Evolutionary conservation across 2,113 vertebrate genomes (phyloP), one percentile per base, ranked within the genome.

Genomic region (Brachyhypopomus occidentalis): DNA sequence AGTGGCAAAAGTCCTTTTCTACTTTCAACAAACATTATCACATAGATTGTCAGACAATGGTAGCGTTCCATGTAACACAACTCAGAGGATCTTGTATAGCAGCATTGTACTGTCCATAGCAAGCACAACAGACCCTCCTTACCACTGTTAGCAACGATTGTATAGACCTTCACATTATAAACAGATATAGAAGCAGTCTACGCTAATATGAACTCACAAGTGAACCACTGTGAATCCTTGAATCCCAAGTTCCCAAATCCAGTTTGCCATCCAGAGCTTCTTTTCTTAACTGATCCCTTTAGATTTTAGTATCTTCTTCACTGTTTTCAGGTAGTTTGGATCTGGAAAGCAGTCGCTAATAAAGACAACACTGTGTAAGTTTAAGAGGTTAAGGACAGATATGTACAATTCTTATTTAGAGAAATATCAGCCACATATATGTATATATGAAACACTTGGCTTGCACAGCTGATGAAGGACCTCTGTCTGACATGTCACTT

Each of bases 321-420:
- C 87, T 16, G 8, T 88, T 80, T 89, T 89, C 72, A 93, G 79
- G 76, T 93, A 92, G 1, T 87, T 75, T 11, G 84, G 23, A 59
- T 93, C 87, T 67, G 91, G 90, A 80, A 88, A 91, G 19, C 86
- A 81, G 2, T 41, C 34, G 70, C 88, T 86, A 80, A 85, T 1
- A 73, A 82, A 30, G 84, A 70, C 22, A 79, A 72, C 48, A 6
- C 1, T 9, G 27, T 56, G 27, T 11, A 59, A 69, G 56, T n/a
- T n/a, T n/a, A 30, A 30, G 30, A 30, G 30, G 30, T 30, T 30
- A 0, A 72, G n/a, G 27, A 27, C 17, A 75, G 41, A 20, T 69
- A 34, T 69, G 2, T 2, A 38, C 20, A 69, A 14, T 6, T 41
- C 9, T 38, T 70, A 36, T 36, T 36, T 36, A 67, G 30, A 5